phyloP scores from a whole-genome alignment of 2,113 vertebrate species.

The Ceyx melanurus region DNA sequence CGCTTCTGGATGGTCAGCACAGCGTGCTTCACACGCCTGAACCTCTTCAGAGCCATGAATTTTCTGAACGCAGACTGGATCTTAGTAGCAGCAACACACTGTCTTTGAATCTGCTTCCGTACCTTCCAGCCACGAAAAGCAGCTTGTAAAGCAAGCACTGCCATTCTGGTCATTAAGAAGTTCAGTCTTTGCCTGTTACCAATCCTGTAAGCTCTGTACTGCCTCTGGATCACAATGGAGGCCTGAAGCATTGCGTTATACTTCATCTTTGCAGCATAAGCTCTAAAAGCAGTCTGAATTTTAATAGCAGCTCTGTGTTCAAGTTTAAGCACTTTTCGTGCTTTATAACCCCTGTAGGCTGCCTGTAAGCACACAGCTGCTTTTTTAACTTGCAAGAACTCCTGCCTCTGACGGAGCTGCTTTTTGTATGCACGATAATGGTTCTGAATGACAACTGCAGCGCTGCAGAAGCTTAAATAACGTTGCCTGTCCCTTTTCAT shows the following conservation, averaged over 20 bases:
- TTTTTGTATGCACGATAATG: slow-evolving; percentile 69
- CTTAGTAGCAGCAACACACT: slow-evolving; percentile 67
- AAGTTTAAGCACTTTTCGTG: slow-evolving; percentile 65
- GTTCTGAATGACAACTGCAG: slow-evolving; percentile 77
- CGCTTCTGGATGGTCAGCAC: slow-evolving; percentile 73
- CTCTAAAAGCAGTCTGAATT: slow-evolving; percentile 85
- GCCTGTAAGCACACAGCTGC: slow-evolving; percentile 81
- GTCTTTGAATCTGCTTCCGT: slow-evolving; percentile 66
- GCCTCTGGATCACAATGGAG: slow-evolving; percentile 79
- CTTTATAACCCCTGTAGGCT: slow-evolving; percentile 74
- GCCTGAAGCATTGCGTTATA: slow-evolving; percentile 64
- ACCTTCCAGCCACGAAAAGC: slow-evolving; percentile 78
- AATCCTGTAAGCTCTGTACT: slow-evolving; percentile 76
- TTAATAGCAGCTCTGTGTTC: slow-evolving; percentile 71
- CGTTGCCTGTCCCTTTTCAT: slow-evolving; percentile 70
- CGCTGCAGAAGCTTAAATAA: slow-evolving; percentile 60
- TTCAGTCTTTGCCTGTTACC: slow-evolving; percentile 37
- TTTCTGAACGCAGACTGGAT: slow-evolving; percentile 84
- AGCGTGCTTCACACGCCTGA: slow-evolving; percentile 63
- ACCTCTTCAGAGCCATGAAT: slow-evolving; percentile 61
- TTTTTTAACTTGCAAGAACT: slow-evolving; percentile 59
- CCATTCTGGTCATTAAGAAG: slow-evolving; percentile 73
- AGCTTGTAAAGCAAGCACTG: slow-evolving; percentile 81
- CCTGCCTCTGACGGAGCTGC: slow-evolving; percentile 27
- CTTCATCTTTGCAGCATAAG: slow-evolving; percentile 64